Percentiles rank a stretch among this genome's conserved stretches.
Conservation (phyloP, 2,113 vertebrate species). For the Trichomycterus rosablanca region DNA sequence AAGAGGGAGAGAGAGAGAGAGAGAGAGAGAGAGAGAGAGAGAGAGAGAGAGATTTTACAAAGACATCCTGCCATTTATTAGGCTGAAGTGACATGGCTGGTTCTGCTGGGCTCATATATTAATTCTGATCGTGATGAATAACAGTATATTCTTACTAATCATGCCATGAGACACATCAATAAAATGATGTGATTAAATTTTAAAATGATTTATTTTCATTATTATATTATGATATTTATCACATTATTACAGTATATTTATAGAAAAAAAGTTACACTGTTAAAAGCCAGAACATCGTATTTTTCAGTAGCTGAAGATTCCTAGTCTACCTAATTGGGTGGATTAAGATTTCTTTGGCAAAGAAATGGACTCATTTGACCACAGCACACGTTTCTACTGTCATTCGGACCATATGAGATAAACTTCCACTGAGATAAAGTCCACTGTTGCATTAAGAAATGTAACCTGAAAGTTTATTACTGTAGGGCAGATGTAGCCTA, state of each 20-base stretch:
- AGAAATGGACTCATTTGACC: no score
- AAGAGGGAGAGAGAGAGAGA: conserved; percentile 10
- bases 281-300: no score
- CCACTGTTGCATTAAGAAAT: no score
- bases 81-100: conserved; percentile 61
- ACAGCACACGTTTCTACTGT: no score
- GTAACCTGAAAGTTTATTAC: no score
- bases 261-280: conserved; percentile 50
- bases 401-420: no score
- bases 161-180: conserved; percentile 58
- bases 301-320: conserved; percentile 37
- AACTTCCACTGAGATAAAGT: no score
- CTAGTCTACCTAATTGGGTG: conserved; percentile 35
- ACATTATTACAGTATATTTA: conserved; percentile 62
- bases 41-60: conserved; percentile 56
- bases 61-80: conserved; percentile 65
- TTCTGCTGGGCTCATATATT: conserved; percentile 65
- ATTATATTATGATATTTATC: no score
- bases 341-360: no score
- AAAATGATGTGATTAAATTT: conserved; percentile 73
- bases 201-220: conserved; percentile 69
- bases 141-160: conserved; percentile 71
- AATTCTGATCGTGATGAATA: conserved; percentile 68
- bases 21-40: conserved; percentile 20
- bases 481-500: no score